Base-by-base conservation (phyloP, 1,140 invertebrate genomes). In the Leptoteleia sp. region DNA sequence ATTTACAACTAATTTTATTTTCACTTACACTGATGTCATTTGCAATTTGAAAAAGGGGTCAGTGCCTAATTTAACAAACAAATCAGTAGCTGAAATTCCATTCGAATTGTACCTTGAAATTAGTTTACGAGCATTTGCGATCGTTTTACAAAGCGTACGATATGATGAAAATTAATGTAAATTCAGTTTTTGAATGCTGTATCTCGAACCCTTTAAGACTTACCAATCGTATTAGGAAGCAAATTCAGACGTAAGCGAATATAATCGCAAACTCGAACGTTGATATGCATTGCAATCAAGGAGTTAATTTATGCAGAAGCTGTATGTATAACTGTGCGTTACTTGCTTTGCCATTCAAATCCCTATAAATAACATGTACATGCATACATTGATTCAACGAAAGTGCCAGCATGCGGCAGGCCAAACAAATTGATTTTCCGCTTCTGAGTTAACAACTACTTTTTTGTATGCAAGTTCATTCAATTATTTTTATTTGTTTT, bases 291-390 rank as follows among this genome's bases (percentile, higher is more conserved):
- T 50, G 50, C 50, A 59, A 61, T 61, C 37, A 54, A 12, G 13
- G 40, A 59, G 59, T 73, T 73, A 73, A 75, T 75, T 75, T 75
- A 75, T 75, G 61, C 71, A 45, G 27, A 61, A 67, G 38, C 42
- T 61, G 72, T 54, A 76, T 54, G 19, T 25, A n/a, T n/a, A n/a
- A n/a, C 31, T 31, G 45, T 61, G 62, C 45, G 54, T 67, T 54
- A 64, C 45, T 61, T 42, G 45, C 25, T 59, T 67, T 67, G 31
- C 62, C 12, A 61, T 76, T 67, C 62, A 76, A 37, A 38, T 54
- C 33, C 37, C 43, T 61, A 76, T 76, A 76, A 76, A 67, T 67
- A 73, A 52, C 61, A 61, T 40, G 52, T 47, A 48, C 31, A 64
- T 55, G 22, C 43, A 59, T 50, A 59, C 3, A 50, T 52, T 65